Evolutionary conservation across 2,888 invertebrate genomes (phyloP), one percentile per base, ranked within the genome.

Genomic region (Antheraea assamensis): DNA sequence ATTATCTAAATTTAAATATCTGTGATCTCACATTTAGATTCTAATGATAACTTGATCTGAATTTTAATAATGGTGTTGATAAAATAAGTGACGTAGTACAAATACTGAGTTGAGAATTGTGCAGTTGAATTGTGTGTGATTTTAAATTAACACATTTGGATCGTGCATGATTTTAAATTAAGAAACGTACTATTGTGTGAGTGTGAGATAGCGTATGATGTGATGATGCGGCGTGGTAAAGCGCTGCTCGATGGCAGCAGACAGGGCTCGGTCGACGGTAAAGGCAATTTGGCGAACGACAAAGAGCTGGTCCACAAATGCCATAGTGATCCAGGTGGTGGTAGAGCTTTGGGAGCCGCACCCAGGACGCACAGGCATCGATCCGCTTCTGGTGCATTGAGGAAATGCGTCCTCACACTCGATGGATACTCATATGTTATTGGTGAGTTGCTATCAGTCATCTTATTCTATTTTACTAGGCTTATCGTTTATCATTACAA

Each of bases 361-460:
- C 91, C 92, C 4, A 88, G 93, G 78, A 84, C 89, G 71, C 85
- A 88, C 70, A 89, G 95, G 73, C 93, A 93, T 84, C 89, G 92
- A 78, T 92, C 93, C 47, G 89, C 95, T 74, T 95, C 95, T 77
- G 92, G 95, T 82, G 96, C 96, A 76, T 95, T 97, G 35, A 95
- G 97, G 86, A 97, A 97, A 92, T 98, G 98, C 94, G 97, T 98
- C 78, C 96, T 98, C 79, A 97, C 97, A 71, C 95, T 98, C 80
- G 98, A 98, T 89, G 98, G 98, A 83, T 98, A 97, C 94, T 97
- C 97, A 78, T 98, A 98, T 92, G 97, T 98, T 83, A 98, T 98
- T 95, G 98, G 98, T 98, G 92, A 96, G 97, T 94, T 61, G 35
- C 21, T 30, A 64, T 64, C 61, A 58, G 8, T 58, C 10, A 24